Conservation (phyloP, 2,113 vertebrate genomes). For the Scytalopus superciliaris region DNA sequence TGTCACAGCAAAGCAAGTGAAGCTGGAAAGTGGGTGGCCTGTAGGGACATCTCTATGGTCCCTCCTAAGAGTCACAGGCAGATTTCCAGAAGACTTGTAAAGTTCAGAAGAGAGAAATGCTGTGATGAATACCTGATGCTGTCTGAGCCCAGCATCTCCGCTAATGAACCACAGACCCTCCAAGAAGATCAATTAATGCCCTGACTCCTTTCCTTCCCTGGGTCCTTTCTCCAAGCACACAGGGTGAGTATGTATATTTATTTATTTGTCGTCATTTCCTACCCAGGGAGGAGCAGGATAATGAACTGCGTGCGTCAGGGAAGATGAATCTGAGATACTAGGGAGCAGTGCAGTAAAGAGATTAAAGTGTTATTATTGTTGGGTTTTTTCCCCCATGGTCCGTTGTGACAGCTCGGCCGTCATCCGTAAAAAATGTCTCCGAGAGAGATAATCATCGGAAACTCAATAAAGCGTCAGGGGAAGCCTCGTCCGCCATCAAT, state of each 20-base stretch:
- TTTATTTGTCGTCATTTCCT: conserved; percentile 80
- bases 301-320: conserved; percentile 83
- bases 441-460: conserved; percentile 98
- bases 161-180: conserved; percentile 69
- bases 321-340: conserved; percentile 88
- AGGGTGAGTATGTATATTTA: conserved; percentile 67
- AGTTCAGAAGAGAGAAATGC: conserved; percentile 22
- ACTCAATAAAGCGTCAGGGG: conserved; percentile 99
- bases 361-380: conserved; percentile 86
- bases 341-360: conserved; percentile 84
- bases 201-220: conserved; percentile 54
- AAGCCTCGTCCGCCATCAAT: conserved; percentile 90
- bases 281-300: conserved; percentile 81
- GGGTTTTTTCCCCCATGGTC: conserved; percentile 77
- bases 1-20: neutral
- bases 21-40: accelerated
- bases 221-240: conserved; percentile 39
- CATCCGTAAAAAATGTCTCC: conserved; percentile 90
- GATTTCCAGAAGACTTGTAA: conserved; percentile 42
- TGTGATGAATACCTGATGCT: conserved; percentile 33
- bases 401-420: conserved; percentile 85
- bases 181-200: conserved; percentile 67
- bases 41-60: accelerated
- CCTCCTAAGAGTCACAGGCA: neutral
- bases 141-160: neutral